Evolutionary conservation across 2,797 vertebrate genomes (phyloP), one percentile per base, ranked within the genome.

Genomic region (Pteropus rufus): DNA sequence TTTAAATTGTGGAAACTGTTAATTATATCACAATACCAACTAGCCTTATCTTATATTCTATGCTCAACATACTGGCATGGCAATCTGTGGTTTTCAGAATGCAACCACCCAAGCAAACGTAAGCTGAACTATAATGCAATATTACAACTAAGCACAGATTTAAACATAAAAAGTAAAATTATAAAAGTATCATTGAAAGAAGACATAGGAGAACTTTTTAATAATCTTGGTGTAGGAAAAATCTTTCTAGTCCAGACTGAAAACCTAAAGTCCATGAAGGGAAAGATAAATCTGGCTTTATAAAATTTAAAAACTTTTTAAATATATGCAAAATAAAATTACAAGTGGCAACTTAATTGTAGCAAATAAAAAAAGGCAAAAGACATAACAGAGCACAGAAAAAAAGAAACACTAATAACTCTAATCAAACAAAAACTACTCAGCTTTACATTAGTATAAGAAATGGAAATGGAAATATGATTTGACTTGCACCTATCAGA

Each of bases 101-200:
- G 29, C 34, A 83, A 23, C 41, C 36, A 49, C 34, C n/a, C 81
- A 73, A 67, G 39, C 46, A 64, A 80, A 86, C 14, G n/a, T 23
- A 94, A 69, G 10, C 19, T 75, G 19, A 72, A 88, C 5, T 26
- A 49, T 41, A 90, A 41, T 83, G 70, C 77, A 88, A 23, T 41
- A 79, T 82, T 85, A 93, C 26, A 93, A 76, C 41, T 62, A 92
- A 93, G 65, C 64, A 92, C 31, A 65, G 41, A 84, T 75, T 75
- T 65, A 65, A 92, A 79, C 24, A 67, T 76, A 73, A 64, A 62
- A 93, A 62, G 39, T 72, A 72, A 86, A 76, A 95, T 39, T 67
- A 44, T 21, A 69, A 7, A 75, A 67, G 29, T 34, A 86, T 77
- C 39, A 56, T 58, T 86, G 73, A 62, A 86, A 56, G 23, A 87